Percentiles rank a stretch among this genome's conserved stretches.
phyloP scores from a whole-genome alignment of 1,140 invertebrate genomes.

The Whitmania pigra region DNA sequence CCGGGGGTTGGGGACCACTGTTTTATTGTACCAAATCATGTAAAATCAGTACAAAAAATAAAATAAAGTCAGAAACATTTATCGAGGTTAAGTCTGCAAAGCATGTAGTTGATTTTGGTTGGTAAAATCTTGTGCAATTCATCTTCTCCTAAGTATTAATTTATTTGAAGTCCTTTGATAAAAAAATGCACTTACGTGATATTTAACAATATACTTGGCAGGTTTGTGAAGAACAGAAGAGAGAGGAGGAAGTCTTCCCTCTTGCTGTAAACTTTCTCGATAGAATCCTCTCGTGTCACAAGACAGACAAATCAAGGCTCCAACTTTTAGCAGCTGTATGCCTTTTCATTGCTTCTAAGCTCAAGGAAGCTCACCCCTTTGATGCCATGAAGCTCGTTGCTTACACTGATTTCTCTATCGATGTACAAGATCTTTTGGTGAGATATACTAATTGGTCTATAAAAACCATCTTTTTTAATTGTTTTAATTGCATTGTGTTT shows the following conservation, averaged over 20 bases:
- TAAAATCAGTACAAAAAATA: too few species aligned
- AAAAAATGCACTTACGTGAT: too few species aligned
- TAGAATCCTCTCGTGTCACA: slow-evolving; percentile 66
- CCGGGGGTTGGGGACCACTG: too few species aligned
- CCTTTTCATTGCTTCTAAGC: slow-evolving; percentile 75
- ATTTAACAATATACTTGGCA: slow-evolving; percentile 37
- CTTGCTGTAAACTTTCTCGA: slow-evolving; percentile 82
- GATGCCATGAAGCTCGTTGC: slow-evolving; percentile 66
- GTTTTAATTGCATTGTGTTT: too few species aligned
- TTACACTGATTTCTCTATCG: slow-evolving; percentile 83
- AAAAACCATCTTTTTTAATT: neutral
- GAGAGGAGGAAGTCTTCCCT: slow-evolving; percentile 79
- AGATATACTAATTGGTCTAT: slow-evolving; percentile 42
- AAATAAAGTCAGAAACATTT: too few species aligned
- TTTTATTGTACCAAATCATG: too few species aligned
- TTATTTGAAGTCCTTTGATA: too few species aligned
- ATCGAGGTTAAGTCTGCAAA: too few species aligned
- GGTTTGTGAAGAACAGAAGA: slow-evolving; percentile 81
- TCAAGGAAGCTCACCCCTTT: slow-evolving; percentile 66
- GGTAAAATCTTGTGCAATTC: too few species aligned
- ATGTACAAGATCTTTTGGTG: slow-evolving; percentile 67
- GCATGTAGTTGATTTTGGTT: too few species aligned
- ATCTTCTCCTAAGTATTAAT: too few species aligned
- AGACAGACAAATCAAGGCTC: slow-evolving; percentile 61
- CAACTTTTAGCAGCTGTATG: slow-evolving; percentile 78